phyloP scores from a whole-genome alignment of 2,797 vertebrate species.

The Sebastes diploproa region DNA sequence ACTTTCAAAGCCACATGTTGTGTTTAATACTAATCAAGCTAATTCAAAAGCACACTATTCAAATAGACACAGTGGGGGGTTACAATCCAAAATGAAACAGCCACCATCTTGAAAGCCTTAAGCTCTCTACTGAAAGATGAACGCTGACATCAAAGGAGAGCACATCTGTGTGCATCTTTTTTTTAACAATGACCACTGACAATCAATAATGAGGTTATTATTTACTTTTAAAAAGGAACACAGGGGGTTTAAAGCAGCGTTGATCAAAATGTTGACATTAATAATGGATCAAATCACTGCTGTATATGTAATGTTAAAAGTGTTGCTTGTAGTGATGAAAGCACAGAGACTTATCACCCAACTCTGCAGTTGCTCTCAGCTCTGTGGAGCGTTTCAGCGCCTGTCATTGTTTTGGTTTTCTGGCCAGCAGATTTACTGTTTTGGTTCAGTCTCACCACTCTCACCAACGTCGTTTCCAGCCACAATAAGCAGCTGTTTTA shows the following conservation, averaged over 20 bases:
- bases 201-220: background rate
- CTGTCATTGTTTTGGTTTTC: background rate
- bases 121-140: conserved; percentile 37
- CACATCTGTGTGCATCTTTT: conserved; percentile 15
- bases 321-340: conserved; percentile 1
- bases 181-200: conserved; percentile 21
- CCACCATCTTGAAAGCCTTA: conserved; percentile 58
- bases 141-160: conserved; percentile 47
- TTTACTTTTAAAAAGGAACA: background rate
- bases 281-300: background rate
- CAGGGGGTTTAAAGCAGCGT: background rate
- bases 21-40: conserved; percentile 50
- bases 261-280: background rate
- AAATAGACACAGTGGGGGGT: conserved; percentile 41
- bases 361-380: conserved; percentile 4
- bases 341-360: background rate
- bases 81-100: conserved; percentile 45
- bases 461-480: conserved; percentile 8
- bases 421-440: background rate
- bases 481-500: conserved; percentile 3
- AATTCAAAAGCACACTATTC: conserved; percentile 55
- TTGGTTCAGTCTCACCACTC: background rate
- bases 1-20: conserved; percentile 52
- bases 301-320: background rate
- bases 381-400: background rate